Conservation (phyloP, 2,113 vertebrate species). For the Excalfactoria chinensis region DNA sequence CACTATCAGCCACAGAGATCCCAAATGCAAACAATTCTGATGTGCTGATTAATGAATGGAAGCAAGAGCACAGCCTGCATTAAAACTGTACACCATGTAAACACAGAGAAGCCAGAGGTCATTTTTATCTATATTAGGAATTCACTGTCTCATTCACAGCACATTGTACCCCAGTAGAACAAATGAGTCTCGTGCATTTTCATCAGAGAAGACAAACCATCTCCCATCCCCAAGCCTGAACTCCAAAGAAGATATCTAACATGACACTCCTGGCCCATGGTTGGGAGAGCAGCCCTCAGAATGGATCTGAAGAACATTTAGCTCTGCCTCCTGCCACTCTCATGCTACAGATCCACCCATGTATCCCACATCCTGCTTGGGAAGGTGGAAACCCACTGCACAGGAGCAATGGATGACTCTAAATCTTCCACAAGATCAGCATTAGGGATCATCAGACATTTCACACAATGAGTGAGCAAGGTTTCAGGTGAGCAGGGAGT, state of each 20-base stretch:
- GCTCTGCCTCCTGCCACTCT: neutral
- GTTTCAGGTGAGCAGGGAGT: neutral
- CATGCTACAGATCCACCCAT: fast-evolving
- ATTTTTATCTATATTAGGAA: conserved; percentile 40
- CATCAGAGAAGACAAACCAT: neutral
- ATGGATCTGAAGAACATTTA: neutral
- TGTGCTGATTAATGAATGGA: neutral
- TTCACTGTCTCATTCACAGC: neutral
- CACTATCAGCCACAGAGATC: neutral
- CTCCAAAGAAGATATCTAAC: neutral
- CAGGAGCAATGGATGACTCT: neutral
- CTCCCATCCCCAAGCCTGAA: neutral
- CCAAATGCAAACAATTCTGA: conserved; percentile 26
- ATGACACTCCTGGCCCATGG: fast-evolving
- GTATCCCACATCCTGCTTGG: neutral
- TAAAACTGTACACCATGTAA: neutral
- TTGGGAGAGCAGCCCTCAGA: neutral
- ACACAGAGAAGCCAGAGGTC: neutral
- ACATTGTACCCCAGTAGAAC: neutral
- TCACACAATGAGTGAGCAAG: neutral
- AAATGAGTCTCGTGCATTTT: neutral
- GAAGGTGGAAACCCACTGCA: neutral
- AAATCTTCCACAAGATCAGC: neutral
- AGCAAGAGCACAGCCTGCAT: neutral
- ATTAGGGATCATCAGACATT: neutral